Evolutionary conservation across 2,113 vertebrate species (phyloP), one percentile per base, ranked within the genome.

Genomic region (Albula glossodonta): DNA sequence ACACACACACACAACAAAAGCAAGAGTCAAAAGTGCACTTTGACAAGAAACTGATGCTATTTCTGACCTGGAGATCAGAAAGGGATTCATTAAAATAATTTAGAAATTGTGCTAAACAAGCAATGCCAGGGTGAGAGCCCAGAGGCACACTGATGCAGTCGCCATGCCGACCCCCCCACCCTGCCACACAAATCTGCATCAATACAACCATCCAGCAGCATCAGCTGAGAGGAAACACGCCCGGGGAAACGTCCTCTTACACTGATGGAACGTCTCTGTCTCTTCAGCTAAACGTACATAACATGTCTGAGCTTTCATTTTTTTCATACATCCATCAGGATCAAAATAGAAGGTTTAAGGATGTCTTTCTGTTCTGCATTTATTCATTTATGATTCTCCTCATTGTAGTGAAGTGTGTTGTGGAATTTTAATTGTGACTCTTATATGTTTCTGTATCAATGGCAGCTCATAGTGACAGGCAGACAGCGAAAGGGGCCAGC

Each of bases 81-180:
- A 78, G 78, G 79, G 78, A 87, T 89, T 91, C 88, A 90, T 89
- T 88, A 89, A 90, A 88, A 84, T 83, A 82, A 87, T 90, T 89
- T 77, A 86, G 66, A 84, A 89, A 87, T 82, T 88, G 74, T 84
- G 52, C 84, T 89, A 88, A 88, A 89, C 80, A 66, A 89, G 87
- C 82, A 85, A 63, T 88, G 87, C 88, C 86, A 91, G 86, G 84
- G 84, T 82, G 83, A 80, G 51, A 78, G 78, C 89, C 84, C 86
- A 12, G 66, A 86, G 87, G 84, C 85, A 87, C 87, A 49, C 88
- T 52, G 88, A 83, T 50, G 77, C 81, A 85, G 78, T 50, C 17
- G 3, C n/a, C n/a, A 66, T 60, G 10, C 17, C 50, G 60, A 48
- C 53, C 77, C 70, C 25, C 57, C 83, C 82, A 81, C 70, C 77